These are phyloP conservation scores for Calameuta filiformis DNA, from an alignment of 2,888 invertebrate genomes.

Conservation along the genomic window DNA sequence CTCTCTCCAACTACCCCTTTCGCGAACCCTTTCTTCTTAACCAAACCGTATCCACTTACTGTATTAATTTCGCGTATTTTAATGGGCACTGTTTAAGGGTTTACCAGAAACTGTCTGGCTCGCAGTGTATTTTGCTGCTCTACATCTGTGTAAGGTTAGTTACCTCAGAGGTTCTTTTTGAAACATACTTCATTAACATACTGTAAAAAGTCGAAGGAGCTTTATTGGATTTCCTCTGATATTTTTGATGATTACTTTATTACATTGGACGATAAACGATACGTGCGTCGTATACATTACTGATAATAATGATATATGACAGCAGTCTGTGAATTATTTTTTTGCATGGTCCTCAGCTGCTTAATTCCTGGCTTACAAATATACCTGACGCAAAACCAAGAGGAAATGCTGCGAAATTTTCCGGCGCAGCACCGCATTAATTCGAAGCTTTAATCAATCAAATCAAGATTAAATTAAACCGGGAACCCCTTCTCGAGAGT, in stretches of 20 bases:
- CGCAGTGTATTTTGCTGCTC: neutral
- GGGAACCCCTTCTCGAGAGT: neutral
- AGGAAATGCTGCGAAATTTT: neutral
- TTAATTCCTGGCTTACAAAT: neutral
- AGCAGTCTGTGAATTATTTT: neutral
- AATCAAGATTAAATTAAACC: neutral
- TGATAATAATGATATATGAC: neutral
- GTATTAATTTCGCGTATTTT: slow-evolving; percentile 55
- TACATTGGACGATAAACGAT: neutral
- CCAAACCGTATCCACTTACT: slow-evolving; percentile 51
- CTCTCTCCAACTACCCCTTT: slow-evolving; percentile 5
- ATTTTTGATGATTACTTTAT: neutral
- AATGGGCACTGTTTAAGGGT: slow-evolving; percentile 8
- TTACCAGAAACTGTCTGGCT: neutral
- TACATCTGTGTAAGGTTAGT: neutral
- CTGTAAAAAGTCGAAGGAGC: neutral
- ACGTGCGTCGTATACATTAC: too few relatives aligned
- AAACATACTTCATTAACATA: neutral
- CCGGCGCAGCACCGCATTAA: neutral
- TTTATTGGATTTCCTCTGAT: neutral
- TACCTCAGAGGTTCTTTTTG: neutral
- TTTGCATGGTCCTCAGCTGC: neutral
- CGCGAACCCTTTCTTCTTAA: slow-evolving; percentile 48
- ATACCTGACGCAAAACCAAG: neutral
- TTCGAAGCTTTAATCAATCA: neutral